Evolutionary conservation across 2,797 vertebrate species (phyloP), one percentile per base, ranked within the genome.

Genomic region (Fringilla coelebs): DNA sequence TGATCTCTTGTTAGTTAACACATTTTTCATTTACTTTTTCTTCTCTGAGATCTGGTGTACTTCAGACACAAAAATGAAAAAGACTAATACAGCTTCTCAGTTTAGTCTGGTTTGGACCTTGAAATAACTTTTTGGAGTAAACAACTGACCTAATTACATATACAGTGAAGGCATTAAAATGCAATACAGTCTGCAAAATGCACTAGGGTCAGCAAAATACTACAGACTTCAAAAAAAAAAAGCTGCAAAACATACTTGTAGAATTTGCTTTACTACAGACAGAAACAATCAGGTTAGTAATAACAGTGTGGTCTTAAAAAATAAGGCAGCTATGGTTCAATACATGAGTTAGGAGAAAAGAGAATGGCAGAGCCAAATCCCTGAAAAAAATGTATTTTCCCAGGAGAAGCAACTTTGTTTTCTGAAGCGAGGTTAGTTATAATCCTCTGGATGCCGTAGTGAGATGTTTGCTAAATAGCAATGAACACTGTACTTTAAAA

Each of bases 101-200:
- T 92, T 97, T 96, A 94, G 88, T 94, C 88, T 96, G 57, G n/a
- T 85, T 92, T 94, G 81, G 89, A 91, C 78, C 46, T 93, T 68
- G 61, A 96, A 95, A 93, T 93, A 96, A 95, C 65, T 89, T 96
- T 60, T 77, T 3, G 36, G 81, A 89, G 72, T 93, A 96, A 97
- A 93, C 81, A 97, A 92, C 40, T 95, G 93, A 89, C 74, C 74
- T 92, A 89, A 95, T 96, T 95, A 73, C 65, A 81, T 82, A 96
- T 36, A 94, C 74, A 94, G 32, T 45, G 25, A 71, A 89, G 34
- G 19, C 84, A 95, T 92, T 96, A 94, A 96, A 97, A 94, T 89
- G 78, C 36, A 92, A 71, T 51, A 74, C 8, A 45, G 81, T 79
- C 73, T 72, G 48, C 55, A 79, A 87, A 95, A 76, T 74, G 41